Percentiles rank a stretch among this genome's conserved stretches.
phyloP scores from a whole-genome alignment of 2,797 vertebrate genomes.

The Ibycter americanus region DNA sequence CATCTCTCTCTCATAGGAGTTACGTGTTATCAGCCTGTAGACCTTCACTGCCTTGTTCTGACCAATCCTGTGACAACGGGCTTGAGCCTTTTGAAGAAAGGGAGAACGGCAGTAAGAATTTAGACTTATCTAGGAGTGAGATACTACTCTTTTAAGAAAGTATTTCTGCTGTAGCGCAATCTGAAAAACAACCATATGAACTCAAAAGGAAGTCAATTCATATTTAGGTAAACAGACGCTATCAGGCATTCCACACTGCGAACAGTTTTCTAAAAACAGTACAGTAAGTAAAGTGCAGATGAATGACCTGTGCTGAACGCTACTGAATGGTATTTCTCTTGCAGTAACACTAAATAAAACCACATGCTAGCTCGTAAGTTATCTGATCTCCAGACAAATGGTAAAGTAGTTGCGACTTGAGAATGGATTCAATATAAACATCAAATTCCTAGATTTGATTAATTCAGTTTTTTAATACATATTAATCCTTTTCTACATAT shows the following conservation, averaged over 20 bases:
- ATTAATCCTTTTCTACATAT: background rate
- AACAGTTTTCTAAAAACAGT: background rate
- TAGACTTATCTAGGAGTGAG: background rate
- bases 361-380: background rate
- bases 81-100: conserved; percentile 87
- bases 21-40: conserved; percentile 95
- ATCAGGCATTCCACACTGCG: background rate
- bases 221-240: background rate
- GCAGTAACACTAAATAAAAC: background rate
- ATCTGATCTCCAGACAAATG: background rate
- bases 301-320: background rate
- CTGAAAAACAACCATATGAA: background rate
- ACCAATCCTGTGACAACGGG: conserved; percentile 96
- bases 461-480: background rate
- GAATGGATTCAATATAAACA: background rate
- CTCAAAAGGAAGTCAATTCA: background rate
- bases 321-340: background rate
- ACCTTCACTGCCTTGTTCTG: conserved; percentile 99
- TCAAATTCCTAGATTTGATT: background rate
- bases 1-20: conserved; percentile 98
- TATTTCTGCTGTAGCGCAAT: background rate
- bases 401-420: background rate
- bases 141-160: background rate
- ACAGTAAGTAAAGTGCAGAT: background rate
- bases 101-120: background rate